phyloP scores from a whole-genome alignment of 2,113 vertebrate genomes.

The Leuciscus idus region DNA sequence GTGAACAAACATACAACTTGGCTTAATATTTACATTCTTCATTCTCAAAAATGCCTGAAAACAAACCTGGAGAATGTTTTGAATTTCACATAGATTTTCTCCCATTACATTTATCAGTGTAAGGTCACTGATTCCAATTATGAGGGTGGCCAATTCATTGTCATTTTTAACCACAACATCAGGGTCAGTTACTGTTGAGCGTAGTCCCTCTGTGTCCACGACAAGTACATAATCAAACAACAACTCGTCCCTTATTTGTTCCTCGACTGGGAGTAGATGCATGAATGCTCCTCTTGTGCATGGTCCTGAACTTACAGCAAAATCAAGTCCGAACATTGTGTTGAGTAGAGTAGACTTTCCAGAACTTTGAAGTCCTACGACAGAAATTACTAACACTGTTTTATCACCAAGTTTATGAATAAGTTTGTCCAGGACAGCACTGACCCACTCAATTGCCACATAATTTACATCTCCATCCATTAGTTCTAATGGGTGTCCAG shows the following conservation, averaged over 20 bases:
- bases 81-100: slow-evolving; percentile 56
- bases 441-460: slow-evolving; percentile 72
- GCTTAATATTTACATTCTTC: slow-evolving; percentile 44
- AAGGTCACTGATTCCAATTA: slow-evolving; percentile 74
- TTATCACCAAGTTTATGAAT: slow-evolving; percentile 59
- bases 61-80: slow-evolving; percentile 59
- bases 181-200: slow-evolving; percentile 51
- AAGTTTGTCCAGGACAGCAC: slow-evolving; percentile 68
- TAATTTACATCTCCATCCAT: slow-evolving; percentile 71
- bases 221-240: slow-evolving; percentile 63
- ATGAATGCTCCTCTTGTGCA: slow-evolving; percentile 69
- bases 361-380: slow-evolving; percentile 71
- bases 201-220: slow-evolving; percentile 58
- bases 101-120: slow-evolving; percentile 63
- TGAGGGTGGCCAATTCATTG: slow-evolving; percentile 70
- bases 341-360: slow-evolving; percentile 80
- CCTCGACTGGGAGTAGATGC: slow-evolving; percentile 47
- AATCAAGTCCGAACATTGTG: slow-evolving; percentile 78
- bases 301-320: slow-evolving; percentile 67
- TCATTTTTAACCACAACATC: slow-evolving; percentile 60
- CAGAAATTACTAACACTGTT: slow-evolving; percentile 70
- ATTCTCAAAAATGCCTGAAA: slow-evolving; percentile 59
- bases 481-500: slow-evolving; percentile 73
- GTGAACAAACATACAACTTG: slow-evolving; percentile 46
- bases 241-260: slow-evolving; percentile 54